Conservation (phyloP, 2,888 invertebrate genomes). For the Sicus ferrugineus region DNA sequence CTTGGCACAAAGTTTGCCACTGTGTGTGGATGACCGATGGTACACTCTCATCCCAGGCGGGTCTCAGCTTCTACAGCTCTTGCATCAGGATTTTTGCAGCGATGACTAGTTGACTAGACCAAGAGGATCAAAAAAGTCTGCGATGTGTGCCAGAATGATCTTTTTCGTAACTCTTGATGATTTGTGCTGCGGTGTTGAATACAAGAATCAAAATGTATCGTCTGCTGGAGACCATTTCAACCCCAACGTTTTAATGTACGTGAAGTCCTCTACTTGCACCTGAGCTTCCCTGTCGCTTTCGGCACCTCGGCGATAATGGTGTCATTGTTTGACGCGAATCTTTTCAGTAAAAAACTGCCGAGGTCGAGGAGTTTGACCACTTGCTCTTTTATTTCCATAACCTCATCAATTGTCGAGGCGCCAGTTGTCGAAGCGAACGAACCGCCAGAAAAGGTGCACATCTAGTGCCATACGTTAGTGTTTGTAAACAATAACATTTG, state of each 20-base stretch:
- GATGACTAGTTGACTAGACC: constrained; percentile 26
- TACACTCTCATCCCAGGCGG: constrained; percentile 16
- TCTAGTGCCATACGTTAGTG: constrained; percentile 30
- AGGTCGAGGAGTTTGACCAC: constrained; percentile 14
- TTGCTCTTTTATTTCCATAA: constrained; percentile 30
- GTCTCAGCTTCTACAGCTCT: not conserved
- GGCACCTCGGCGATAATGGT: constrained; percentile 3
- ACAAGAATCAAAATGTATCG: constrained; percentile 21
- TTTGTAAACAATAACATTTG: constrained; percentile 23
- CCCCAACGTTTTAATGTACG: constrained; percentile 29
- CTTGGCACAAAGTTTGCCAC: too few relatives aligned
- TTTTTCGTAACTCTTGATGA: too few relatives aligned
- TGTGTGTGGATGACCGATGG: not conserved
- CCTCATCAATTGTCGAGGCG: constrained; percentile 31
- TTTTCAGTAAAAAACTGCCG: constrained; percentile 27
- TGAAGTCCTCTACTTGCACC: constrained; percentile 15
- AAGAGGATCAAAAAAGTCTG: constrained; percentile 28
- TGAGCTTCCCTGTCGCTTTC: constrained; percentile 24
- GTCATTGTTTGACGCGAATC: constrained; percentile 27
- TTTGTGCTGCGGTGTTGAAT: not conserved
- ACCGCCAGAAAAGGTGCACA: constrained; percentile 27
- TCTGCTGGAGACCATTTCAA: constrained; percentile 32
- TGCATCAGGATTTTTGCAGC: not conserved
- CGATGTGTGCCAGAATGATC: constrained; percentile 25
- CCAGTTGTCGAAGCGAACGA: constrained; percentile 31